These are phyloP conservation scores for Poecilia latipinna DNA, from an alignment of 2,113 vertebrate species.

Conservation along the genomic window DNA sequence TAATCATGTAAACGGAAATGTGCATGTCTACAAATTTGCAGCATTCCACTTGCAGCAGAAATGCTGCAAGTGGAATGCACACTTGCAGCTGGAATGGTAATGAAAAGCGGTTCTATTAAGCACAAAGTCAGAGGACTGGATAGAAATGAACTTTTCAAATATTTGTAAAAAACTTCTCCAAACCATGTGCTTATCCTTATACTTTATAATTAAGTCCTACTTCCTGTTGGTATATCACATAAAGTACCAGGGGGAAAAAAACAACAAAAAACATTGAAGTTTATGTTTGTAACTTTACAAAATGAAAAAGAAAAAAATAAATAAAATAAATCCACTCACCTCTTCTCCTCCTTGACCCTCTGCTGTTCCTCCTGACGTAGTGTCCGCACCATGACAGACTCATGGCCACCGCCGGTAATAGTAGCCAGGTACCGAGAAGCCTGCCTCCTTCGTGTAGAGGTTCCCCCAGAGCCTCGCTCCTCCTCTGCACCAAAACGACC, in stretches of 20 bases:
- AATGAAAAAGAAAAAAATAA: background rate
- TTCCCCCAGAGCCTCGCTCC: conserved; percentile 82
- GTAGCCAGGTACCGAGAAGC: conserved; percentile 85
- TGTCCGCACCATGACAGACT: conserved; percentile 94
- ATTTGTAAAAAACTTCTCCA: background rate
- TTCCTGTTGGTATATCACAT: background rate
- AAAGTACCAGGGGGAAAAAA: background rate
- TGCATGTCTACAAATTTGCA: no score
- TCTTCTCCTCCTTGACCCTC: conserved; percentile 93
- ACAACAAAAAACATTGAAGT: background rate
- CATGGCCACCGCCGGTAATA: conserved; percentile 85
- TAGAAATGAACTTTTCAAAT: background rate
- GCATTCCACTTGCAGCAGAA: no score
- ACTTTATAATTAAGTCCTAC: background rate
- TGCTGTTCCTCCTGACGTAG: conserved; percentile 93
- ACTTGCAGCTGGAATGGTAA: background rate
- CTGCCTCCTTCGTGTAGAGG: conserved; percentile 89
- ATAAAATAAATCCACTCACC: conserved; percentile 74
- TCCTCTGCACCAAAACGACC: conserved; percentile 89
- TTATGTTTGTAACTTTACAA: background rate
- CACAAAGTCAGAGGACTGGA: background rate
- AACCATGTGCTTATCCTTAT: background rate
- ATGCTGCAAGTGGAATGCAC: no score
- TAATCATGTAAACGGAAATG: no score
- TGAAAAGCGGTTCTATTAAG: background rate